These are phyloP conservation scores for Camelus dromedarius DNA, from an alignment of 2,113 vertebrate genomes.

Conservation along the genomic window DNA sequence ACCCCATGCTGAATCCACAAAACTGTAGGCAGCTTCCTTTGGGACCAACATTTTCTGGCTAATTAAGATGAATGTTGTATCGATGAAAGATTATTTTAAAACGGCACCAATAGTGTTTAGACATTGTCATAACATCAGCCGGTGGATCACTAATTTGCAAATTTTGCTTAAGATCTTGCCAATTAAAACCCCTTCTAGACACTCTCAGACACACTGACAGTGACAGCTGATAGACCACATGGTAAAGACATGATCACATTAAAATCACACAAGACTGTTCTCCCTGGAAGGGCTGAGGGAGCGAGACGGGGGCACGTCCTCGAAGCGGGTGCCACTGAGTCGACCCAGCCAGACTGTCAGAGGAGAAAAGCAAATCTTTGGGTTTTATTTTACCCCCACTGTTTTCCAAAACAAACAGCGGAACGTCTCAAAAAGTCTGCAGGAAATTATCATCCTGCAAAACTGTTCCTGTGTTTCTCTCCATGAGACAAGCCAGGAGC, in stretches of 20 bases:
- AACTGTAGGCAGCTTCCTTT: slow-evolving; percentile 64
- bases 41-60: slow-evolving; percentile 77
- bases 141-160: slow-evolving; percentile 84
- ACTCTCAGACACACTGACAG: slow-evolving; percentile 76
- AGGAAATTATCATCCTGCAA: slow-evolving; percentile 50
- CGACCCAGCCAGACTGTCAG: slow-evolving; percentile 69
- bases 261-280: slow-evolving; percentile 82
- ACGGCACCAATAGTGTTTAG: slow-evolving; percentile 82
- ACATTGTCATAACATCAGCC: slow-evolving; percentile 85
- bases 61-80: slow-evolving; percentile 84
- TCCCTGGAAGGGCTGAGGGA: slow-evolving; percentile 75
- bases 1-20: slow-evolving; percentile 39
- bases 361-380: slow-evolving; percentile 65
- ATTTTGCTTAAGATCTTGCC: slow-evolving; percentile 83
- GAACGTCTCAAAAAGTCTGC: slow-evolving; percentile 63
- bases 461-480: neutral
- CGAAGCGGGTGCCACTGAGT: slow-evolving; percentile 37
- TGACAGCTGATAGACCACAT: slow-evolving; percentile 85
- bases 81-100: slow-evolving; percentile 83
- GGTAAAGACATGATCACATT: slow-evolving; percentile 82
- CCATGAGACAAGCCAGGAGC: neutral
- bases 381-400: slow-evolving; percentile 64
- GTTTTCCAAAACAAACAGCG: slow-evolving; percentile 78
- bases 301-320: slow-evolving; percentile 73
- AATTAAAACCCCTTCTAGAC: slow-evolving; percentile 84